Base-by-base conservation (phyloP, 2,797 vertebrate genomes). In the Gymnopithys bicolor region DNA sequence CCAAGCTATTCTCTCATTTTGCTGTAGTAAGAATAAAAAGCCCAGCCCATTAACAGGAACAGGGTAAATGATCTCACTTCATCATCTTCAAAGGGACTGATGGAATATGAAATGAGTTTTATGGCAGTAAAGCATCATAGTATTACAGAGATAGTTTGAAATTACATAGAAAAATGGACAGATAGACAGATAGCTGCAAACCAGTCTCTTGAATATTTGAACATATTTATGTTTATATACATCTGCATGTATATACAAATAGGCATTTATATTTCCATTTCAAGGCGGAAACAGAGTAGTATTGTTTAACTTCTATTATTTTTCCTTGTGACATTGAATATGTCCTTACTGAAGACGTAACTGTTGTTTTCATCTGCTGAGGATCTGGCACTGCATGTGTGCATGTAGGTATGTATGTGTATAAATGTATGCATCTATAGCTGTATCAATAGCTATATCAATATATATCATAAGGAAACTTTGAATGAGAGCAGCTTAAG, bases 71-170 rank as follows among this genome's bases (percentile, higher is more conserved):
- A 97, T 96, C 80, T 76, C 95, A 97, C 93, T 97, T 94, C 89
- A 97, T 98, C 97, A 97, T 96, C 95, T 95, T 97, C 93, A 97
- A 96, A 93, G 83, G 78, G 94, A 95, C 87, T 94, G 97, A 96
- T 96, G 96, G 96, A 96, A 97, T 97, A 96, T 97, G 96, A 98
- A 98, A 98, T 97, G 92, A 96, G 83, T 95, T 96, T 96, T 87
- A 82, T 88, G 92, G 94, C 81, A 95, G 89, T 93, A 96, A 97
- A 82, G 52, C 74, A 53, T 78, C 92, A 81, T 53, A 67, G 77
- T 90, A 89, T 93, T 96, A 91, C 19, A 91, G 62, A 68, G 96
- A 97, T 84, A 94, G 88, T 85, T 93, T 96, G 93, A 96, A 91
- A 91, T 94, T 94, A 91, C 66, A 73, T 35, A 89, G 86, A 82